Evolutionary conservation across 2,888 invertebrate genomes (phyloP).

Genomic region (Adela reaumurella): DNA sequence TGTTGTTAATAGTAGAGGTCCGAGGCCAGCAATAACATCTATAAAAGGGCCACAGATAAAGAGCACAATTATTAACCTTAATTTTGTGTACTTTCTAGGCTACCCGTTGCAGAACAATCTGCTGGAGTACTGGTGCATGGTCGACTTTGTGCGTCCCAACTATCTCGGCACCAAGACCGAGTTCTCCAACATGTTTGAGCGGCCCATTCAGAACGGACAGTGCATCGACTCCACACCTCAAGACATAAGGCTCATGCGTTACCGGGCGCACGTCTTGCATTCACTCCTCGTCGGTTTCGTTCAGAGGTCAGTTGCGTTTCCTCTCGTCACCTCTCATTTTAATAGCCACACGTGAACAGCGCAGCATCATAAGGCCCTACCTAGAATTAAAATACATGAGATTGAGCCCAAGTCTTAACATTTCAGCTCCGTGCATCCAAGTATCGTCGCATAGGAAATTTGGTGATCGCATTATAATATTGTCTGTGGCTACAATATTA

Average conservation of each 20-base stretch:
- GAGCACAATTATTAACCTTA: not conserved
- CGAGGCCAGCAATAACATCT: too few relatives aligned
- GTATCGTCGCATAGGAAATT: too few relatives aligned
- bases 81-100: slow-evolving; percentile 40
- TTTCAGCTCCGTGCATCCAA: too few relatives aligned
- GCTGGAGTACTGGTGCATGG: slow-evolving; percentile 98
- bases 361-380: too few relatives aligned
- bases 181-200: slow-evolving; percentile 97
- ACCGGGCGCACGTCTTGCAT: slow-evolving; percentile 93
- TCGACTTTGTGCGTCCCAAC: slow-evolving; percentile 96
- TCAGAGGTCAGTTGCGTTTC: slow-evolving; percentile 77
- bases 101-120: slow-evolving; percentile 98
- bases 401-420: too few relatives aligned
- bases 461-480: too few relatives aligned
- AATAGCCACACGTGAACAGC: too few relatives aligned
- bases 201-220: slow-evolving; percentile 97
- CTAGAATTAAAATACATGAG: too few relatives aligned
- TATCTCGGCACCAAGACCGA: slow-evolving; percentile 95
- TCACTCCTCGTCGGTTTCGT: slow-evolving; percentile 94
- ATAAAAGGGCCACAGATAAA: too few relatives aligned
- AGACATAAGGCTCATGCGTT: slow-evolving; percentile 91
- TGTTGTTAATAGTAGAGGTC: not conserved
- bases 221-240: slow-evolving; percentile 95
- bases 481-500: too few relatives aligned
- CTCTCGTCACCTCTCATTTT: too few relatives aligned